Conservation (phyloP, 2,113 vertebrate genomes). For the Myotis lucifugus region DNA sequence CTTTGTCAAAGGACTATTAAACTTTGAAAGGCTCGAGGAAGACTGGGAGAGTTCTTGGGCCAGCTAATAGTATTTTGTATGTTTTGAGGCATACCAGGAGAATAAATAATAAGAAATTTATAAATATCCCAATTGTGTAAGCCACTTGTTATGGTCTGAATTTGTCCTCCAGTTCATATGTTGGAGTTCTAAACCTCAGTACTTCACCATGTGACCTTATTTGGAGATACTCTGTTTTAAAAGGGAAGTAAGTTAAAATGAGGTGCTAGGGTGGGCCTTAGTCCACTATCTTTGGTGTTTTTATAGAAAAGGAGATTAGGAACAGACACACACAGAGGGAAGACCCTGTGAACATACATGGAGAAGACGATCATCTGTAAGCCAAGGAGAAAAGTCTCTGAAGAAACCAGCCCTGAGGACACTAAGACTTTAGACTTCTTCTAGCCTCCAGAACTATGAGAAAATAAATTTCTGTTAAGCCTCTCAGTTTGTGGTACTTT, state of each 20-base stretch:
- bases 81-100: not conserved
- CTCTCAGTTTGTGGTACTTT: not conserved
- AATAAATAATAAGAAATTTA: not conserved
- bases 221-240: not conserved
- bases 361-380: not conserved
- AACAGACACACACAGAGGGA: not conserved
- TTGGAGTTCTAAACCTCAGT: not conserved
- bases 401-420: not conserved
- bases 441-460: not conserved
- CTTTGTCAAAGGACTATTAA: not conserved
- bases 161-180: not conserved
- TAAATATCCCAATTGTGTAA: not conserved
- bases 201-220: not conserved
- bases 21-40: not conserved
- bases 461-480: not conserved
- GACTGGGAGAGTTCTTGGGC: not conserved
- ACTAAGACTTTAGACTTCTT: not conserved
- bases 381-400: not conserved
- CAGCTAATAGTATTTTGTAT: not conserved
- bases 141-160: not conserved
- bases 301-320: not conserved
- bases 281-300: too few species aligned
- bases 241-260: not conserved
- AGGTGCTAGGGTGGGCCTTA: not conserved
- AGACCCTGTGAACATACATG: too few species aligned